Evolutionary conservation across 2,113 vertebrate species (phyloP).

Genomic region (Maccullochella peelii): DNA sequence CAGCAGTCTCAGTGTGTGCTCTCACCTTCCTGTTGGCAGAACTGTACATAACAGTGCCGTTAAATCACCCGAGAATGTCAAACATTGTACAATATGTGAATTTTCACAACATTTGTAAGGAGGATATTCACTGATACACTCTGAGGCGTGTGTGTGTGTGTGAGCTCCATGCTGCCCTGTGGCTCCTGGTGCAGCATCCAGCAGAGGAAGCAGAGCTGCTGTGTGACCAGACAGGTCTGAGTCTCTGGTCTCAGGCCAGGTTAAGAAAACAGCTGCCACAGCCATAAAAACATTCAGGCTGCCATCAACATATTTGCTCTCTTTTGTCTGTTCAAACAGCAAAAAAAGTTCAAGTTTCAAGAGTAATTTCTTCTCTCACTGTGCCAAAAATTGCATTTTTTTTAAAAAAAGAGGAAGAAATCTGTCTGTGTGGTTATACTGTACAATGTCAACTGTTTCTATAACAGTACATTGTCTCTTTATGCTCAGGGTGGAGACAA

Average conservation of each 20-base stretch:
- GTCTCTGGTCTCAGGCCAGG: constrained; percentile 11
- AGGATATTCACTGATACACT: not conserved
- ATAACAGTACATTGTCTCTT: not conserved
- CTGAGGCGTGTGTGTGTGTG: constrained; percentile 11
- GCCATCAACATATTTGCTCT: constrained; percentile 6
- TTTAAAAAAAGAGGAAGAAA: constrained; percentile 3
- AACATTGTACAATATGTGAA: constrained; percentile 46
- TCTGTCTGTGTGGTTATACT: not conserved
- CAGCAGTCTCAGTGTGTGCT: constrained; percentile 44
- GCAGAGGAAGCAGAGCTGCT: constrained; percentile 40
- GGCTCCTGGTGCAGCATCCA: constrained; percentile 72
- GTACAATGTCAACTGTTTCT: not conserved
- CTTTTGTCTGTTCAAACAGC: constrained; percentile 8
- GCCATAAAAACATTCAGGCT: constrained; percentile 14
- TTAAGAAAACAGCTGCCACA: constrained; percentile 36
- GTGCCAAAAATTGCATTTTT: not conserved
- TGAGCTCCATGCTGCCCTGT: constrained; percentile 78
- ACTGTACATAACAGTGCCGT: constrained; percentile 1
- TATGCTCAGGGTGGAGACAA: not conserved
- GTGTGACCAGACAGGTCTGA: constrained; percentile 26
- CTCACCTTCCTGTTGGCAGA: constrained; percentile 60
- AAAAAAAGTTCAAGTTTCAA: not conserved
- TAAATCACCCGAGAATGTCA: constrained; percentile 44
- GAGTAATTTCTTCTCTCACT: not conserved
- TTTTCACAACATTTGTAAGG: constrained; percentile 31